Conservation (phyloP, 1,140 invertebrate genomes). For the Centruroides sculpturatus region DNA sequence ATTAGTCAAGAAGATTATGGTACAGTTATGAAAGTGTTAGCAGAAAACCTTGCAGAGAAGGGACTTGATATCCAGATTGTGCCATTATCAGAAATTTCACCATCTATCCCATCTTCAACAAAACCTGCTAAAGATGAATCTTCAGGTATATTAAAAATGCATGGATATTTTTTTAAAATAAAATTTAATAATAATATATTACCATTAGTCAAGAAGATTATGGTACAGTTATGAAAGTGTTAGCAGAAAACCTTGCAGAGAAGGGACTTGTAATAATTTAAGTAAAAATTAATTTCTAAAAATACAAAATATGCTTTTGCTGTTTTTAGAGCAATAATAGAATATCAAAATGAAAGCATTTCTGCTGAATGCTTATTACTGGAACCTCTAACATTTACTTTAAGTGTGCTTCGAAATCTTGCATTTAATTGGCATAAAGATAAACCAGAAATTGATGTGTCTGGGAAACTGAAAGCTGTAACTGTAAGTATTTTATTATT, state of each 20-base stretch:
- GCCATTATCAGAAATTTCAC: not conserved
- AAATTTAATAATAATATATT: no score
- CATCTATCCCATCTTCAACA: not conserved
- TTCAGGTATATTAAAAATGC: not conserved
- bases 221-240: slow-evolving; percentile 54
- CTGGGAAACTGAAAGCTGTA: slow-evolving; percentile 58
- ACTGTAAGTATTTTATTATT: slow-evolving; percentile 37
- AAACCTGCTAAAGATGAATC: not conserved
- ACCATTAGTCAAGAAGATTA: slow-evolving; percentile 54
- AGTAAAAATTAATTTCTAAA: no score
- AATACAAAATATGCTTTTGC: no score
- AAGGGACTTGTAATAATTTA: not conserved
- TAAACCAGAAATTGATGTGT: slow-evolving; percentile 67
- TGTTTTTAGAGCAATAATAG: slow-evolving; percentile 2
- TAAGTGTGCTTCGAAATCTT: slow-evolving; percentile 70
- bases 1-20: slow-evolving; percentile 66
- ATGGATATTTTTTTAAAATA: no score
- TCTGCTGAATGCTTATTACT: slow-evolving; percentile 45
- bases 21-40: slow-evolving; percentile 58
- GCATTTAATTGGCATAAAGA: slow-evolving; percentile 62
- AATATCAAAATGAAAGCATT: slow-evolving; percentile 12
- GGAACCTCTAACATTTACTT: slow-evolving; percentile 62
- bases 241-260: slow-evolving; percentile 69
- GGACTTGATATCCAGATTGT: not conserved
- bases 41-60: slow-evolving; percentile 61